Conservation (phyloP, 2,797 vertebrate genomes). For the Leptatherina wallacei region DNA sequence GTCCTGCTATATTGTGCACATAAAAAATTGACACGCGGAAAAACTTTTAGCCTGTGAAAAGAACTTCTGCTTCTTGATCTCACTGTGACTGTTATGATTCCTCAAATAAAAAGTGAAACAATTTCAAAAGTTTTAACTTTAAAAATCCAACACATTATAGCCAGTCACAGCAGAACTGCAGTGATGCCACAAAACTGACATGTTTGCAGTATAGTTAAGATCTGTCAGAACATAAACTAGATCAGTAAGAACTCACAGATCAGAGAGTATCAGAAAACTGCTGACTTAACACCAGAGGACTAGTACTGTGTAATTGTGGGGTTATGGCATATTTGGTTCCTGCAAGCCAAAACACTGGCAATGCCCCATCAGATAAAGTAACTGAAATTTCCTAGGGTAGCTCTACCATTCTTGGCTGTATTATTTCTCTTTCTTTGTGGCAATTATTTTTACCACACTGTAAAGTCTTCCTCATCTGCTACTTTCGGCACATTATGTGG, state of each 20-base stretch:
- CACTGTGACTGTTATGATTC: not conserved
- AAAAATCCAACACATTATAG: not conserved
- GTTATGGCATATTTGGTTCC: not conserved
- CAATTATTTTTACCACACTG: not conserved
- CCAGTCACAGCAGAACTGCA: constrained; percentile 9
- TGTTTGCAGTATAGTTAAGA: constrained; percentile 15
- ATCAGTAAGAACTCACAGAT: constrained; percentile 13
- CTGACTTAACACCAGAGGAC: constrained; percentile 18
- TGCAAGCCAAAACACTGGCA: not conserved
- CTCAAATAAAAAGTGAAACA: not conserved
- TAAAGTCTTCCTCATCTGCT: constrained; percentile 1
- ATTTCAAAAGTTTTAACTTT: no score
- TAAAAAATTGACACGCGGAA: not conserved
- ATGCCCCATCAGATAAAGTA: no score
- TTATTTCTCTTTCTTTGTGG: not conserved
- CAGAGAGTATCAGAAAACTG: constrained; percentile 16
- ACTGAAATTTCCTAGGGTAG: not conserved
- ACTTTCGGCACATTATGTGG: constrained; percentile 1
- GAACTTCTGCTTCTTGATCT: not conserved
- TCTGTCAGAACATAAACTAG: constrained; percentile 20
- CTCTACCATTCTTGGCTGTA: not conserved
- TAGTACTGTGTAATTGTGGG: constrained; percentile 1
- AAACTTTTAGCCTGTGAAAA: not conserved
- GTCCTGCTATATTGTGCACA: accelerated
- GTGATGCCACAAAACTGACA: not conserved